Conservation (phyloP, 2,888 invertebrate genomes). For the Esperia sulphurella region DNA sequence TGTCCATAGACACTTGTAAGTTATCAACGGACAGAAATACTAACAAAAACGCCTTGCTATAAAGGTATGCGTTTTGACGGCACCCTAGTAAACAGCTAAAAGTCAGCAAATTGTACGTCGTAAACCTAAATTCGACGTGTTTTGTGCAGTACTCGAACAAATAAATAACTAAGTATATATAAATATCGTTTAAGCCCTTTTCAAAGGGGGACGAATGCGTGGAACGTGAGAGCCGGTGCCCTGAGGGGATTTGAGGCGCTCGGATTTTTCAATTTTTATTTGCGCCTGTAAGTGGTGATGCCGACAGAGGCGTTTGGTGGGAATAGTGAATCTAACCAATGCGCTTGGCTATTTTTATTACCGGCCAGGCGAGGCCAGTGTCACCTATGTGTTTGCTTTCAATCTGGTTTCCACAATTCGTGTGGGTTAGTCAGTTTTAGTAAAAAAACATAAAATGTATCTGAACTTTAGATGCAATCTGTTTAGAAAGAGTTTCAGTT, state of each 20-base stretch:
- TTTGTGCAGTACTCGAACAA: slow-evolving; percentile 20
- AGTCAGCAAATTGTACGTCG: too few species aligned
- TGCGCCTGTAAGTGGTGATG: slow-evolving; percentile 65
- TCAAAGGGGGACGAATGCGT: slow-evolving; percentile 45
- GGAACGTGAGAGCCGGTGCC: slow-evolving; percentile 55
- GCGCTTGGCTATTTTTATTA: slow-evolving; percentile 21
- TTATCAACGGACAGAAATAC: too few species aligned
- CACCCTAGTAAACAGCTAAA: too few species aligned
- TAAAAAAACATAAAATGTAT: too few species aligned
- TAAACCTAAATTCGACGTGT: background rate
- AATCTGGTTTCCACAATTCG: background rate
- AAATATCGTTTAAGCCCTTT: slow-evolving; percentile 37
- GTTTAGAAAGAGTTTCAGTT: too few species aligned
- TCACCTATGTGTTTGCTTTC: slow-evolving; percentile 21
- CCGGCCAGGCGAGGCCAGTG: slow-evolving; percentile 18
- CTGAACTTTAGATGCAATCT: too few species aligned
- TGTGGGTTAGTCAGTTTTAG: background rate
- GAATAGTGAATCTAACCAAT: slow-evolving; percentile 16
- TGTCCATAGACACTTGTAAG: too few species aligned
- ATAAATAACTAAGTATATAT: slow-evolving; percentile 24
- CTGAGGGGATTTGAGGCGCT: slow-evolving; percentile 61
- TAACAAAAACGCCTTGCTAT: too few species aligned
- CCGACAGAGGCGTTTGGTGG: slow-evolving; percentile 28
- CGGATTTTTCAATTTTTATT: slow-evolving; percentile 75
- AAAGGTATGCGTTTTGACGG: too few species aligned